Conservation (phyloP, 2,888 invertebrate species). For the Lasius platythorax region DNA sequence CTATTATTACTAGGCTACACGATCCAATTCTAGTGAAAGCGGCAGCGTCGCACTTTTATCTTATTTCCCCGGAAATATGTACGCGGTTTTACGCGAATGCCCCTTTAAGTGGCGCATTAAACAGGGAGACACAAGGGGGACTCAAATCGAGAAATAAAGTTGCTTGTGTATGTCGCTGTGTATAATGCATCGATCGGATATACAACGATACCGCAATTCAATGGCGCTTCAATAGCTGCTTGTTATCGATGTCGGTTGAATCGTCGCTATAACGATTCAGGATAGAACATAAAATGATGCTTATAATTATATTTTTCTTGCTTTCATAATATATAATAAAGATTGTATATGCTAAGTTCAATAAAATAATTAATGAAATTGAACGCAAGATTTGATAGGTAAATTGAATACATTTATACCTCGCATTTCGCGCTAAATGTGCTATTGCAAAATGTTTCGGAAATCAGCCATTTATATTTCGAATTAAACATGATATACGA, state of each 20-base stretch:
- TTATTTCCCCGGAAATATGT: conserved; percentile 47
- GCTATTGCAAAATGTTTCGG: background rate
- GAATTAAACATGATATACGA: background rate
- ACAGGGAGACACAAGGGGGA: background rate
- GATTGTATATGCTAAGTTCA: background rate
- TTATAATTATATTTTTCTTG: background rate
- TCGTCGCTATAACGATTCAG: background rate
- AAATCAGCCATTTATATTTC: background rate
- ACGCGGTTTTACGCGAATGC: conserved; percentile 37
- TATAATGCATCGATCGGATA: conserved; percentile 39
- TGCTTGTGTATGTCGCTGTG: background rate
- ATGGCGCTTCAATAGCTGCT: conserved; percentile 20
- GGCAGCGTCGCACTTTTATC: conserved; percentile 42
- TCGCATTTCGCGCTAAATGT: background rate
- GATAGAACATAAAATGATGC: background rate
- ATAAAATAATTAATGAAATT: background rate
- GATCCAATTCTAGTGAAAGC: conserved; percentile 56
- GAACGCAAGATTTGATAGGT: background rate
- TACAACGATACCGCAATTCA: conserved; percentile 38
- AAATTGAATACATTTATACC: background rate
- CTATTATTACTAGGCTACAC: conserved; percentile 46
- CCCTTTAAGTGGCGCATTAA: conserved; percentile 40
- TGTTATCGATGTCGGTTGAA: conserved; percentile 24
- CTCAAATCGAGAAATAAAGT: conserved; percentile 34
- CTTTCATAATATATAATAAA: conserved; percentile 13